phyloP scores from a whole-genome alignment of 2,888 invertebrate species.

The Platycheirus albimanus region DNA sequence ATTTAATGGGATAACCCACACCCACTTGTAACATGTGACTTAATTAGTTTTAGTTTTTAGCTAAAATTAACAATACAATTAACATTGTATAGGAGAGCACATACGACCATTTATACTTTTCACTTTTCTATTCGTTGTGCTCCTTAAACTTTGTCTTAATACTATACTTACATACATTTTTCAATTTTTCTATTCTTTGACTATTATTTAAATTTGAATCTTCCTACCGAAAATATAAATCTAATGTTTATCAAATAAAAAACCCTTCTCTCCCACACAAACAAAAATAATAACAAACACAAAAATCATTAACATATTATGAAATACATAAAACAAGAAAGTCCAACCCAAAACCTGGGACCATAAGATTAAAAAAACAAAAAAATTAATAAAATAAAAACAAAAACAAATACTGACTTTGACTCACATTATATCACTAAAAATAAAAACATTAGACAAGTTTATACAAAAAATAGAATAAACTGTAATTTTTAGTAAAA shows the following conservation, averaged over 20 bases:
- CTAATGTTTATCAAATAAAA: conserved; percentile 44
- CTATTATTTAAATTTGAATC: conserved; percentile 25
- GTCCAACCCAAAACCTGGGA: conserved; percentile 74
- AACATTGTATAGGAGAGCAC: conserved; percentile 23
- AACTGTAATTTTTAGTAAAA: background rate
- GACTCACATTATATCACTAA: conserved; percentile 49
- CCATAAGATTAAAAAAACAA: conserved; percentile 57
- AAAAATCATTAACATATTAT: background rate
- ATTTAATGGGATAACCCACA: conserved; percentile 66
- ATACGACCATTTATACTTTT: background rate
- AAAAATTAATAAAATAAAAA: conserved; percentile 11
- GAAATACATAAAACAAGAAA: conserved; percentile 36
- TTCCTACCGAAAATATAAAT: conserved; percentile 68
- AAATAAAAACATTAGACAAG: conserved; percentile 22
- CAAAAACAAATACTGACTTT: conserved; percentile 50
- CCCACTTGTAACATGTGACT: conserved; percentile 72
- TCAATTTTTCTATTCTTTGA: conserved; percentile 13
- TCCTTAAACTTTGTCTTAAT: conserved; percentile 8
- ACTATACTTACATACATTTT: too few species aligned
- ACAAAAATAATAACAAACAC: conserved; percentile 19
- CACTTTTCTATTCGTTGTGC: conserved; percentile 21
- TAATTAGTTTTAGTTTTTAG: conserved; percentile 64
- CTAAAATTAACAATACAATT: conserved; percentile 21
- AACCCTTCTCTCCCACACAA: conserved; percentile 35
- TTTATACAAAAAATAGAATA: conserved; percentile 1